phyloP scores from a whole-genome alignment of 2,888 invertebrate species.

The Gari tellinella region DNA sequence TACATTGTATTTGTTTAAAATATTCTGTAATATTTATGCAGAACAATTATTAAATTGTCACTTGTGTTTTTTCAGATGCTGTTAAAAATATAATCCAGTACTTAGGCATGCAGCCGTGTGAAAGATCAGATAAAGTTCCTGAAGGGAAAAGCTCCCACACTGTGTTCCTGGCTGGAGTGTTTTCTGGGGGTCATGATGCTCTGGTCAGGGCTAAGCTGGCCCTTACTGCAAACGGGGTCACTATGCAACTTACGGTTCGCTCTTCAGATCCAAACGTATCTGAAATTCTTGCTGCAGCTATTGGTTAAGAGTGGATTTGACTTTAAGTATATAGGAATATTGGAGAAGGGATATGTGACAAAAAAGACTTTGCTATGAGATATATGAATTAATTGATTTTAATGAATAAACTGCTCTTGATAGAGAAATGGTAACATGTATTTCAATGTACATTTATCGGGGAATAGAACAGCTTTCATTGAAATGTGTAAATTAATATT shows the following conservation, averaged over 20 bases:
- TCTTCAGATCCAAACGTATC: constrained; percentile 94
- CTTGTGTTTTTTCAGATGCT: constrained; percentile 87
- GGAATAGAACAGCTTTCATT: too few relatives aligned
- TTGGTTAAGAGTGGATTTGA: constrained; percentile 73
- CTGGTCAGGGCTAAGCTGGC: constrained; percentile 93
- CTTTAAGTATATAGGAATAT: too few relatives aligned
- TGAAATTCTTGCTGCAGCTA: constrained; percentile 89
- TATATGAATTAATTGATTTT: too few relatives aligned
- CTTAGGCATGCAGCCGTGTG: constrained; percentile 93
- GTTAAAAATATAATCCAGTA: constrained; percentile 93
- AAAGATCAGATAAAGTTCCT: constrained; percentile 92
- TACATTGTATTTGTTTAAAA: too few relatives aligned
- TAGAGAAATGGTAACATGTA: too few relatives aligned
- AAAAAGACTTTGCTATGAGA: too few relatives aligned
- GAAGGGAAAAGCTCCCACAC: constrained; percentile 93
- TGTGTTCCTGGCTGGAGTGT: constrained; percentile 92
- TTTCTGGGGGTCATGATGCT: constrained; percentile 95
- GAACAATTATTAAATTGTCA: too few relatives aligned
- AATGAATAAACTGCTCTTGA: too few relatives aligned
- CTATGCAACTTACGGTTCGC: constrained; percentile 96
- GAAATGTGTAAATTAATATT: too few relatives aligned
- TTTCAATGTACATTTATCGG: too few relatives aligned
- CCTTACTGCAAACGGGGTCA: constrained; percentile 90
- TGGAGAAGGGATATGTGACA: too few relatives aligned
- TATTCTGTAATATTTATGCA: too few relatives aligned